Evolutionary conservation across 2,797 vertebrate species (phyloP).

Genomic region (Stomatorhinus walkeri): DNA sequence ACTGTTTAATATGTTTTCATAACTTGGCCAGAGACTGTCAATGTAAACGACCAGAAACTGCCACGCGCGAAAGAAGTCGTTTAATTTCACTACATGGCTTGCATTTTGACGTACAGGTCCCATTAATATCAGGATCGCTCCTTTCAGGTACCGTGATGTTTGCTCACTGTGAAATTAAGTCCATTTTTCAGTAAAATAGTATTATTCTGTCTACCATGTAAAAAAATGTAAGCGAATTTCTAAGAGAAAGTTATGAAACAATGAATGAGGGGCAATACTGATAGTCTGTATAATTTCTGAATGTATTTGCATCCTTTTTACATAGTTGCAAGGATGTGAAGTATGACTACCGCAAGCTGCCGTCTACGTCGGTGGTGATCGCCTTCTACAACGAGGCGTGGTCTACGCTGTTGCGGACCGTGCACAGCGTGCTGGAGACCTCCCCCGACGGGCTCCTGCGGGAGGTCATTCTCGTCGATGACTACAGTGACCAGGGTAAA

Average conservation of each 20-base stretch:
- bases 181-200: neutral
- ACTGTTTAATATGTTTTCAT: neutral
- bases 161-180: neutral
- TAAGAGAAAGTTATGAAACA: neutral
- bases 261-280: neutral
- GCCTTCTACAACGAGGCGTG: slow-evolving; percentile 85
- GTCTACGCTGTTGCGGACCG: slow-evolving; percentile 76
- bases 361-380: slow-evolving; percentile 72
- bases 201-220: neutral
- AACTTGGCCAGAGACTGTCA: neutral
- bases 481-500: slow-evolving; percentile 91
- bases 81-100: neutral
- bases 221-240: neutral
- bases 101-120: neutral
- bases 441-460: slow-evolving; percentile 82
- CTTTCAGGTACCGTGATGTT: neutral
- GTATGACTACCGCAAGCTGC: slow-evolving; percentile 67
- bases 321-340: slow-evolving; percentile 74
- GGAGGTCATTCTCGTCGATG: slow-evolving; percentile 91
- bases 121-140: neutral
- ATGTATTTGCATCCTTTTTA: neutral
- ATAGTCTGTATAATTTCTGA: neutral
- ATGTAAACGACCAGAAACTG: neutral
- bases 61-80: neutral
- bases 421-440: slow-evolving; percentile 90